A percentile compares a stretch with the other conserved stretches of the same genome.
Conservation (phyloP, 64 coral and sea anemone genomes). For the Montipora efflorescens region DNA sequence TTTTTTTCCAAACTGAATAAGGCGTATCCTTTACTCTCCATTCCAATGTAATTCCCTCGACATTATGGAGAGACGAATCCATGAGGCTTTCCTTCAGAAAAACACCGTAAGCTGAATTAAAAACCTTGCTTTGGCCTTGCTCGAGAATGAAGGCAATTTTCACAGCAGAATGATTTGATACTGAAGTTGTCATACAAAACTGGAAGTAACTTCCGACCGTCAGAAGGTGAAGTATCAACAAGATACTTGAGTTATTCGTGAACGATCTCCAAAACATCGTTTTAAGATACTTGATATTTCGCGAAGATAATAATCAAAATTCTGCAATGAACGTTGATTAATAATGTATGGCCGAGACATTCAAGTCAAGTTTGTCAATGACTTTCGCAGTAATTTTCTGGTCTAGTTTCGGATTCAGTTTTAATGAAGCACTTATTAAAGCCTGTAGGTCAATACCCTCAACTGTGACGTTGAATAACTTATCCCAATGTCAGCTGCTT, state of each 20-base stretch:
- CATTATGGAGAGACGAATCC: neutral
- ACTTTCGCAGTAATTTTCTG: neutral
- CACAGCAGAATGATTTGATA: neutral
- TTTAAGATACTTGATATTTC: neutral
- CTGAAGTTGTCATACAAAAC: neutral
- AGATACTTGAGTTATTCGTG: neutral
- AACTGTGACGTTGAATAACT: neutral
- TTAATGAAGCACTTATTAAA: neutral
- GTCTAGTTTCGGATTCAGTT: neutral
- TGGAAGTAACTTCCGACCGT: neutral
- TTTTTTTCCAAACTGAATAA: neutral
- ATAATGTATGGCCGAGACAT: neutral
- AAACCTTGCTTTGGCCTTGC: neutral
- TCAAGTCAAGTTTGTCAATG: neutral
- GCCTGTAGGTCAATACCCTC: too few species aligned
- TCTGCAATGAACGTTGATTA: neutral
- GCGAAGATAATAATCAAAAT: neutral
- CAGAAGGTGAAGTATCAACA: neutral
- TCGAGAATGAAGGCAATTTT: constrained; percentile 13
- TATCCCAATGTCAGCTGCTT: neutral
- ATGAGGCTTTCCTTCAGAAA: neutral
- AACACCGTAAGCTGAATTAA: neutral
- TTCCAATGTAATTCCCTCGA: neutral
- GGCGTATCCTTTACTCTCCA: constrained; percentile 24
- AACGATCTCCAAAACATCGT: constrained; percentile 10